phyloP scores from a whole-genome alignment of 2,888 invertebrate species.

The Cacoxenus indagator region DNA sequence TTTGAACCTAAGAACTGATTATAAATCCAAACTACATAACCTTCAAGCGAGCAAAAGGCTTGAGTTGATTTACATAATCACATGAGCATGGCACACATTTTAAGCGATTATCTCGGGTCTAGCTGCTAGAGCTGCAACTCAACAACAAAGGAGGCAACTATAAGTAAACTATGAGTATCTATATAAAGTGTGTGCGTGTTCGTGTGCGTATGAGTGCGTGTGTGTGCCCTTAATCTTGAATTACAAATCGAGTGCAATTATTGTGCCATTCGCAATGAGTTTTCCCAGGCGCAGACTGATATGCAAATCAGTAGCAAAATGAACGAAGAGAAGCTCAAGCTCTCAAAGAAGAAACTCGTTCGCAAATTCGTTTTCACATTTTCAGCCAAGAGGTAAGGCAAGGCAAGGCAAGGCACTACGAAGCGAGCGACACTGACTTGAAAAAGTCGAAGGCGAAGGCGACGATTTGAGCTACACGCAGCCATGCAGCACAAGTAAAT shows the following conservation, averaged over 20 bases:
- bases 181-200: not conserved
- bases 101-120: conserved; percentile 53
- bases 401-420: not conserved
- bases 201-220: not conserved
- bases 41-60: not conserved
- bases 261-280: conserved; percentile 55
- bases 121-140: conserved; percentile 24
- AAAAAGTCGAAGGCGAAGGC: not conserved
- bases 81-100: conserved; percentile 63
- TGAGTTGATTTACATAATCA: conserved; percentile 56
- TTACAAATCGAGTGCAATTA: conserved; percentile 65
- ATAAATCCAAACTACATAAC: not conserved
- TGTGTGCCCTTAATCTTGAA: conserved; percentile 61
- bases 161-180: not conserved
- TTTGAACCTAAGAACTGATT: not conserved
- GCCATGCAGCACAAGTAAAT: not conserved
- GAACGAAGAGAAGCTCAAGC: not conserved
- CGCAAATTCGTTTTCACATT: conserved; percentile 62
- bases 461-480: not conserved
- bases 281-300: conserved; percentile 10
- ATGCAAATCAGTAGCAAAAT: conserved; percentile 21
- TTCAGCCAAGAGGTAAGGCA: conserved; percentile 46
- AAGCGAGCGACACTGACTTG: not conserved
- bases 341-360: conserved; percentile 4
- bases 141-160: conserved; percentile 35